Base-by-base conservation (phyloP, 2,888 invertebrate species). In the Mechanitis mazaeus region DNA sequence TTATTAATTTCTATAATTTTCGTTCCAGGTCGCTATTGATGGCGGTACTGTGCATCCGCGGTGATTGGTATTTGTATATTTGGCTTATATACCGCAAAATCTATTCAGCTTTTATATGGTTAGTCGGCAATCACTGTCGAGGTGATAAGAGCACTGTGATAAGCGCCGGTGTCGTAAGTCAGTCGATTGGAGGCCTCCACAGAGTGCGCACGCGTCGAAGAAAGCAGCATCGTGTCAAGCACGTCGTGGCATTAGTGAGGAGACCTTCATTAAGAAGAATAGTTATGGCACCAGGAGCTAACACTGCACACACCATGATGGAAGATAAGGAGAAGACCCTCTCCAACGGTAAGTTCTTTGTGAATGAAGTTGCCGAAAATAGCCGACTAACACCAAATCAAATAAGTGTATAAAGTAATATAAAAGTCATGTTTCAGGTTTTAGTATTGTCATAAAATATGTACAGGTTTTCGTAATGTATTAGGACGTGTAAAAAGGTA, bases 231-330 rank as follows among this genome's bases (percentile, higher is more conserved):
- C 81, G 85, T 64, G 74, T 74, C 35, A 90, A 87, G 74, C 84
- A 87, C 71, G 80, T 83, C 67, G 83, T 87, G 69, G 86, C 88
- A 68, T 79, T 89, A 75, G 80, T 84, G 64, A 81, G 87, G 68
- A 87, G 87, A 85, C 83, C 85, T 66, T 88, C 88, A 64, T 71
- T 87, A 60, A 84, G 86, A 74, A 84, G 87, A 73, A 87, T 87
- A 68, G 88, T 85, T 33, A 92, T 92, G 92, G 91, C 92, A 75
- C 92, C 92, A 56, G 90, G 89, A 84, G 87, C 91, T 58, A 87
- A 86, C 75, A 90, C 92, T 65, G 90, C 91, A 65, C 91, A 91
- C 72, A 75, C 87, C 47, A 90, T 91, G 90, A 85, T 89, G 83
- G 91, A 89, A 71, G 91, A 91, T 74, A 91, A 90, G 75, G 89